These are phyloP conservation scores for Lucifuga dentata DNA, from an alignment of 2,113 vertebrate species.

Conservation along the genomic window DNA sequence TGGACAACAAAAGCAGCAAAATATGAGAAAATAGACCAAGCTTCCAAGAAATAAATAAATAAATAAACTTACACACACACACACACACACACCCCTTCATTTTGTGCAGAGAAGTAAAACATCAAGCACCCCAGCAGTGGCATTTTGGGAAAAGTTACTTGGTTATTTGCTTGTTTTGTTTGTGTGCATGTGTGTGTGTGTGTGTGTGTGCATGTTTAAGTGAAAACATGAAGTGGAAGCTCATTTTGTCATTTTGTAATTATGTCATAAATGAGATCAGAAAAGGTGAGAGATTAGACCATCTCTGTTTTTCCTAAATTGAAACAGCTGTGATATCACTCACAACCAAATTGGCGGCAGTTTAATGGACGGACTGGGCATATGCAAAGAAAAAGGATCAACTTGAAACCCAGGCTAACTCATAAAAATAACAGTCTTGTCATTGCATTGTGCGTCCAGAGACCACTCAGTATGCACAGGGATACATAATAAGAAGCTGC, in stretches of 20 bases:
- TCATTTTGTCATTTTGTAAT: conserved; percentile 43
- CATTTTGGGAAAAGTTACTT: conserved; percentile 73
- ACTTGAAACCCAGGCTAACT: conserved; percentile 10
- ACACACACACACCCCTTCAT: no score
- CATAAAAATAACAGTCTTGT: not conserved
- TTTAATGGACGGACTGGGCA: conserved; percentile 25
- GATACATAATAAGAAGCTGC: conserved; percentile 31
- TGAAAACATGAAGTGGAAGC: conserved; percentile 25
- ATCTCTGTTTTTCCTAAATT: conserved; percentile 11
- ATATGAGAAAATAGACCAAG: conserved; percentile 43
- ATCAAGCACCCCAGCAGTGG: conserved; percentile 49
- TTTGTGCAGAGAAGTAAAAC: conserved; percentile 50
- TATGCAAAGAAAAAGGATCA: conserved; percentile 30
- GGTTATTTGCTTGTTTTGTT: conserved; percentile 59
- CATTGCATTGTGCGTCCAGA: conserved; percentile 1
- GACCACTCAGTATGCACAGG: conserved; percentile 28
- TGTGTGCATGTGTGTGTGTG: not conserved
- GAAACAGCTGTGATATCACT: conserved; percentile 51
- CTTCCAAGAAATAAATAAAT: not conserved
- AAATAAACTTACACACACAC: no score
- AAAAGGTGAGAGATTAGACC: conserved; percentile 27
- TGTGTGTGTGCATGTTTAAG: conserved; percentile 17
- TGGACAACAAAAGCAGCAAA: conserved; percentile 63
- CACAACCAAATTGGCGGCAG: conserved; percentile 32
- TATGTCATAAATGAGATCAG: conserved; percentile 47